These are phyloP conservation scores for Lordiphosa mommai DNA, from an alignment of 1,140 invertebrate species.

Conservation along the genomic window DNA sequence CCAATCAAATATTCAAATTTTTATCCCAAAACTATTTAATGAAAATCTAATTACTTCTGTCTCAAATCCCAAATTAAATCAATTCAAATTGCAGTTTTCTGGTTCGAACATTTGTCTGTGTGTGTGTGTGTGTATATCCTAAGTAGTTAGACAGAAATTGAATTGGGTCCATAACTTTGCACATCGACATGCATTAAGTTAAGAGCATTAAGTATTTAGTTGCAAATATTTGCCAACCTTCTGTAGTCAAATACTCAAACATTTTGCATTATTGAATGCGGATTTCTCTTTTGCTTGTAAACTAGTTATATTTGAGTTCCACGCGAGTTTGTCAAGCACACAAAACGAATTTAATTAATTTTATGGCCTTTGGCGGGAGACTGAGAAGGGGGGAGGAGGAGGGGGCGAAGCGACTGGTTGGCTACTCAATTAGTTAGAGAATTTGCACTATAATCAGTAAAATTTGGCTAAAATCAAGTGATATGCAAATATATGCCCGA, in stretches of 20 bases:
- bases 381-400: not conserved
- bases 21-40: too few relatives aligned
- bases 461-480: conserved; percentile 52
- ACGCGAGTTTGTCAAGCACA: conserved; percentile 44
- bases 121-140: too few relatives aligned
- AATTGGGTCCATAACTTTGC: too few relatives aligned
- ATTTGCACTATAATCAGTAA: conserved; percentile 48
- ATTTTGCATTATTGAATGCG: conserved; percentile 57
- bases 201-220: conserved; percentile 59
- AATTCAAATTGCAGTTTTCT: too few relatives aligned
- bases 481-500: conserved; percentile 44
- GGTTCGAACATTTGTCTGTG: conserved; percentile 15
- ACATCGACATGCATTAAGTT: conserved; percentile 31
- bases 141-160: not conserved
- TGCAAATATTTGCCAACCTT: conserved; percentile 56
- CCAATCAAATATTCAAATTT: too few relatives aligned
- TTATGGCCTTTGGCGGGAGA: conserved; percentile 41
- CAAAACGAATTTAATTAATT: conserved; percentile 65
- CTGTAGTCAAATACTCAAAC: conserved; percentile 38
- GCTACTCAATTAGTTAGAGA: conserved; percentile 56
- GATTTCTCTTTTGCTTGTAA: conserved; percentile 18
- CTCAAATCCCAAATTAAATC: too few relatives aligned
- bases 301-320: conserved; percentile 17
- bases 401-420: not conserved
- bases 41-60: too few relatives aligned